These are phyloP conservation scores for Sialia sialis DNA, from an alignment of 2,113 vertebrate genomes.

Conservation along the genomic window DNA sequence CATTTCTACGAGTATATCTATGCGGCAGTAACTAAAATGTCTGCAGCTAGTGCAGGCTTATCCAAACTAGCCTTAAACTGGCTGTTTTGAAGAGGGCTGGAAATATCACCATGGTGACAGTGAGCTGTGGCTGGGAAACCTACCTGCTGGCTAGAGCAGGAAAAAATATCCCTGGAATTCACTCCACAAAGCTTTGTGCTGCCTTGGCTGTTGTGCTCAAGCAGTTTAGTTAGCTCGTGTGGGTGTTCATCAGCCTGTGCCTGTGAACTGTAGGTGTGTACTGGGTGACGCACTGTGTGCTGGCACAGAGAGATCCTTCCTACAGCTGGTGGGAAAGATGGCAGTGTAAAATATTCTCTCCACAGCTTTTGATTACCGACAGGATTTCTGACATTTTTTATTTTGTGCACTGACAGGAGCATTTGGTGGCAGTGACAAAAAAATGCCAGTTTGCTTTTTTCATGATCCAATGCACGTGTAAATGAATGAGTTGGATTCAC, in stretches of 20 bases:
- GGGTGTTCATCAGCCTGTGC: background rate
- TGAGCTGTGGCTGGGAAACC: background rate
- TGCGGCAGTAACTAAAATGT: background rate
- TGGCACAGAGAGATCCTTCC: background rate
- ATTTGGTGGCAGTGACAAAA: background rate
- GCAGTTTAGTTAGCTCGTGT: background rate
- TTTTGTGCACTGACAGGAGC: background rate
- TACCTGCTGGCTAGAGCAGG: slow-evolving; percentile 10
- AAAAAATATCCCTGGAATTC: background rate
- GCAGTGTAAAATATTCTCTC: background rate
- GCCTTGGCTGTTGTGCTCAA: background rate
- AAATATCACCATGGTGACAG: background rate
- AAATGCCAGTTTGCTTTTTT: background rate
- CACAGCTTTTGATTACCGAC: background rate
- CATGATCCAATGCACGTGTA: fast-evolving
- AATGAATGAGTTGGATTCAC: background rate
- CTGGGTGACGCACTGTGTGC: background rate
- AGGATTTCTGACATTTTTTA: background rate
- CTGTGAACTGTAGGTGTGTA: background rate
- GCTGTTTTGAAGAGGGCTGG: background rate
- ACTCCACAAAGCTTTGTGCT: background rate
- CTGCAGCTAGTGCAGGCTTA: background rate
- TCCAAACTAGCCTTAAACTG: slow-evolving; percentile 10
- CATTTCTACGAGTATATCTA: background rate
- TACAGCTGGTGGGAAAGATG: background rate